Base-by-base conservation (phyloP, 2,888 invertebrate species). In the Mimas tiliae region DNA sequence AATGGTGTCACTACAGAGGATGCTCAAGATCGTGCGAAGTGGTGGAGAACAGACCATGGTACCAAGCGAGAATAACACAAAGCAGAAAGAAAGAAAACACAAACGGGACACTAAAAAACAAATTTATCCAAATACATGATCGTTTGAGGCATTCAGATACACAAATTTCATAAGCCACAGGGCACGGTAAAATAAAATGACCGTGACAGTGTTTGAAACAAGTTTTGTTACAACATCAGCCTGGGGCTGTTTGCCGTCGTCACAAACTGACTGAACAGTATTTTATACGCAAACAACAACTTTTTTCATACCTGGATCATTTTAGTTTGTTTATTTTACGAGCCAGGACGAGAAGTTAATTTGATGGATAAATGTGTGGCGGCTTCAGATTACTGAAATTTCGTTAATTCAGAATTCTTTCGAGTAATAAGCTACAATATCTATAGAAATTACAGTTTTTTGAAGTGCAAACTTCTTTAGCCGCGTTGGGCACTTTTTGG, bases 231-330 rank as follows among this genome's bases (percentile, higher is more conserved):
- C 7, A 11, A 6, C 14, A 27, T 6, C 14, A 27, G 21, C 14
- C 42, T 27, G 52, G 9, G 21, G 42, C 14, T 52, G 42, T 4
- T 42, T 38, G 19, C 52, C 64, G 64, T 64, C 64, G 53, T 64
- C 52, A 64, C 53, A 27, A 64, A 53, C 53, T 50, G 65, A 21
- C 38, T n/a, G 55, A 16, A 34, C 55, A 11, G 2, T 38, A 55
- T 34, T 38, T 55, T 9, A 11, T 11, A 16, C 19, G 9, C 9
- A n/a, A 38, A 55, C 55, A 52, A 52, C 12, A 38, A 38, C 34
- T 38, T 58, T 58, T 47, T 50, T 14, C 27, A 62, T 38, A 55
- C 34, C 11, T 55, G 38, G 3, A 38, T 16, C 38, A 55, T 55
- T 16, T 55, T 16, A 34, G n/a, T n/a, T 34, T 34, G 9, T 34